Percentiles rank a stretch among this genome's conserved stretches.
These are phyloP conservation scores for Ypsolopha sequella DNA, from an alignment of 2,888 invertebrate genomes.

Conservation along the genomic window DNA sequence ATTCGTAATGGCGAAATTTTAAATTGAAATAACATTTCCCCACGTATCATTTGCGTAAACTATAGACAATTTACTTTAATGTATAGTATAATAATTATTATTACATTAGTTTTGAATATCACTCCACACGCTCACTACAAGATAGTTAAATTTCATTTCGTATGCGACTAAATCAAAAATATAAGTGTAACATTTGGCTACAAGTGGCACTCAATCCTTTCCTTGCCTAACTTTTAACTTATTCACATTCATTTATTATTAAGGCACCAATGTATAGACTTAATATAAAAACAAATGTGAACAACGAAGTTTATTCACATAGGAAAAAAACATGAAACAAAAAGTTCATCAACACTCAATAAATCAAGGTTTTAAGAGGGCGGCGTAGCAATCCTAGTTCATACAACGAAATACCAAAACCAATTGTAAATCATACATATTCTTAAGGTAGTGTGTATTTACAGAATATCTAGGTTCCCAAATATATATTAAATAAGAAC, in stretches of 20 bases:
- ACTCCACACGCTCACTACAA: not conserved
- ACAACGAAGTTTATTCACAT: not conserved
- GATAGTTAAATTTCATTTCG: not conserved
- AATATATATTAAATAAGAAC: no score
- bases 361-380: no score
- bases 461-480: no score
- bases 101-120: conserved; percentile 1
- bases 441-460: no score
- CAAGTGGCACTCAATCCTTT: not conserved
- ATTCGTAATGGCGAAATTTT: not conserved
- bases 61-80: conserved; percentile 31
- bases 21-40: conserved; percentile 9
- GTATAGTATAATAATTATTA: conserved; percentile 1
- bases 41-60: conserved; percentile 59
- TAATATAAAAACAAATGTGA: not conserved
- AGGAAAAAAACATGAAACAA: not conserved
- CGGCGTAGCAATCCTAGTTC: no score
- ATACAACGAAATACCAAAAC: no score
- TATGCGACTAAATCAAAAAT: not conserved
- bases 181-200: no score
- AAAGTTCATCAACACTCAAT: no score
- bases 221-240: not conserved
- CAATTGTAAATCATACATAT: no score
- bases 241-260: not conserved
- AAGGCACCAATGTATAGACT: not conserved